These are phyloP conservation scores for Drosophila meridiana DNA, from an alignment of 2,888 invertebrate genomes.

Conservation along the genomic window DNA sequence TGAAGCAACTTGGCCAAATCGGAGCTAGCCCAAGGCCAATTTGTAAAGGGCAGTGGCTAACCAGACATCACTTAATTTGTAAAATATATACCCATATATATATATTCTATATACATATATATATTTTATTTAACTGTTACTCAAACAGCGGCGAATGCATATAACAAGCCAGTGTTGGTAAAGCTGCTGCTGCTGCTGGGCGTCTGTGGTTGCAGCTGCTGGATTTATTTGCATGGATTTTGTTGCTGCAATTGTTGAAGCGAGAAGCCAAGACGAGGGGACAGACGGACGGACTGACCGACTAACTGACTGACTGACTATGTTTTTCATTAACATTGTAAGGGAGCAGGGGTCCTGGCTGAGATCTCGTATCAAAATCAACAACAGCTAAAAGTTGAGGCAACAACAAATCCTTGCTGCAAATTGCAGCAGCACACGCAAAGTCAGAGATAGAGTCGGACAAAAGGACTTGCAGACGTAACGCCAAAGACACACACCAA, in stretches of 20 bases:
- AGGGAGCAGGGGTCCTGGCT: not conserved
- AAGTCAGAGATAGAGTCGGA: slow-evolving; percentile 34
- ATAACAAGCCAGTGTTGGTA: slow-evolving; percentile 12
- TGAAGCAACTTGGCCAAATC: not conserved
- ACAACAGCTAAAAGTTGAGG: slow-evolving; percentile 68
- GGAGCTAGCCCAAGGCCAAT: slow-evolving; percentile 9
- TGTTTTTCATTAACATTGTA: slow-evolving; percentile 56
- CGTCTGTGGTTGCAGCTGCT: slow-evolving; percentile 40
- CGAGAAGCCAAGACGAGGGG: slow-evolving; percentile 20
- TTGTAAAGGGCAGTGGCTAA: slow-evolving; percentile 32
- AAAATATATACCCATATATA: slow-evolving; percentile 6
- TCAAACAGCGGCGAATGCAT: not conserved
- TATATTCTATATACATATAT: not conserved
- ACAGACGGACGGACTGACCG: slow-evolving; percentile 1
- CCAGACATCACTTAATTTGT: slow-evolving; percentile 38
- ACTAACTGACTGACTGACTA: slow-evolving; percentile 24
- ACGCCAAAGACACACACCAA: slow-evolving; percentile 23
- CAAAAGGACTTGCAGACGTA: slow-evolving; percentile 30
- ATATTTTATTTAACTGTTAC: slow-evolving; percentile 19
- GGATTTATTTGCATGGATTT: slow-evolving; percentile 55
- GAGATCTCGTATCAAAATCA: slow-evolving; percentile 66
- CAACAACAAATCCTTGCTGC: slow-evolving; percentile 56
- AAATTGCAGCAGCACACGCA: slow-evolving; percentile 59
- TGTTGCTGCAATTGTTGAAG: slow-evolving; percentile 39
- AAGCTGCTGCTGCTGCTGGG: slow-evolving; percentile 30